Base-by-base conservation (phyloP, 2,113 vertebrate species). In the Scalopus aquaticus region DNA sequence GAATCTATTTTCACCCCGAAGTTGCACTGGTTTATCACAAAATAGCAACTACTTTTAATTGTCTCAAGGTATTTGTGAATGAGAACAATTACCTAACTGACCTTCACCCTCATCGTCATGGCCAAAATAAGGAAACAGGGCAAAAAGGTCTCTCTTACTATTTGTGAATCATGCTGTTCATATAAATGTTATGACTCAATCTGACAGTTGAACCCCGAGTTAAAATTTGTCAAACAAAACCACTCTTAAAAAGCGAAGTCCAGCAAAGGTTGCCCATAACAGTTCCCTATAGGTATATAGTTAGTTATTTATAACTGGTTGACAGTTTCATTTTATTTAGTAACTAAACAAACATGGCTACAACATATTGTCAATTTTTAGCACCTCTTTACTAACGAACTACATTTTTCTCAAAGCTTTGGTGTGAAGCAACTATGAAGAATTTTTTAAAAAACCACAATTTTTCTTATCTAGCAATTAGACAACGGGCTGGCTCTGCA, bases 1-100 rank as follows among this genome's bases (percentile, higher is more conserved):
- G 98, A 99, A 96, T 99, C 99, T 0, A 98, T 98, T 98, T 99
- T 99, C 6, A 98, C 98, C 96, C 98, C 99, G 98, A 89, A 99
- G 99, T 96, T 99, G 98, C 99, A 90, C 5, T 76, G 20, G 46
- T 74, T 97, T 73, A 83, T 70, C 44, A 51, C 22, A 84, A 83
- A 92, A 65, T 35, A 6, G 60, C 46, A 92, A 85, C 67, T 80
- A 16, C 5, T 90, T 94, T 87, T n/a, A 80, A 77, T 3, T 82
- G 6, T 49, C 44, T 78, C 9, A 67, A 82, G 39, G 32, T 73
- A 62, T 62, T 30, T 62, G 60, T 62, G 24, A 62, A 60, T 60
- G 26, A 62, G 60, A 60, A 26, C 60, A 11, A 30, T 62, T 30
- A 7, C 28, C 28, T 62, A 62, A 30, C 9, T 30, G 15, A 15